Evolutionary conservation across 1,140 invertebrate species (phyloP).

Genomic region (Philopotamus ludificatus): DNA sequence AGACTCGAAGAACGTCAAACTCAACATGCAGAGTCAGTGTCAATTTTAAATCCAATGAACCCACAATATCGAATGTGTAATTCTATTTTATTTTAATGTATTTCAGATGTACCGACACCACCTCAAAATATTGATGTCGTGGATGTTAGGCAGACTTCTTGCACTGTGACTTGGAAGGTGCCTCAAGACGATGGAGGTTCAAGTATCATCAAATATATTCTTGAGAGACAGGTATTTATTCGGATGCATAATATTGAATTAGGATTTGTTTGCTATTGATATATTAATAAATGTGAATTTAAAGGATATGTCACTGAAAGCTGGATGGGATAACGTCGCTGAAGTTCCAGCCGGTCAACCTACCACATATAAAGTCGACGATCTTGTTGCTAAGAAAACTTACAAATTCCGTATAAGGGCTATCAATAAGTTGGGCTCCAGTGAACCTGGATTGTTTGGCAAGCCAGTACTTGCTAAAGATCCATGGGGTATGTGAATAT

Average conservation of each 20-base stretch:
- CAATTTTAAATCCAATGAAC: conserved; percentile 2
- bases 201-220: conserved; percentile 86
- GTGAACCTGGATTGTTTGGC: conserved; percentile 83
- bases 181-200: conserved; percentile 92
- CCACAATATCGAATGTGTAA: not conserved
- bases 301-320: conserved; percentile 56
- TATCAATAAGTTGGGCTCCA: conserved; percentile 85
- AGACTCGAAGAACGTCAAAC: conserved; percentile 77
- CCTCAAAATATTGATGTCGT: conserved; percentile 88
- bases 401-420: conserved; percentile 95
- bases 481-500: conserved; percentile 83
- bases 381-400: conserved; percentile 82
- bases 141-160: conserved; percentile 90
- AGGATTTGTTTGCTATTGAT: no score
- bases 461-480: conserved; percentile 92
- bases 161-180: conserved; percentile 87
- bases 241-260: no score
- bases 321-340: conserved; percentile 83
- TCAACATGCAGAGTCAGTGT: conserved; percentile 76
- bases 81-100: conserved; percentile 30
- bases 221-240: conserved; percentile 88
- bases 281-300: no score
- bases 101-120: conserved; percentile 77
- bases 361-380: conserved; percentile 80
- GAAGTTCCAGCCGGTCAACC: conserved; percentile 68